Evolutionary conservation across 1,140 invertebrate genomes (phyloP), one percentile per base, ranked within the genome.

Genomic region (Caenorhabditis brenneri): DNA sequence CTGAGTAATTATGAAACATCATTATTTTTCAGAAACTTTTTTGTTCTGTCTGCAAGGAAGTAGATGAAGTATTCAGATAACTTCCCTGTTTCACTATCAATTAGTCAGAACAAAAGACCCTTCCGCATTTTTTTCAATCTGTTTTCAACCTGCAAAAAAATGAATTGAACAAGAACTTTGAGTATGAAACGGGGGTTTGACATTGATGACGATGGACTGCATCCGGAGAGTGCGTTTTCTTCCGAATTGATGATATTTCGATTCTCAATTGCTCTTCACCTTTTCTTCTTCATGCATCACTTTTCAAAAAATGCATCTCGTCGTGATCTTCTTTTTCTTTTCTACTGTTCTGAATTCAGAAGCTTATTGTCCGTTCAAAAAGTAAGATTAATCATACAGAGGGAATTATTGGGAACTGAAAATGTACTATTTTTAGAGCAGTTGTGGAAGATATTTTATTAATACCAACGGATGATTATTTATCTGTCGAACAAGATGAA

Each of bases 191-290:
- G 58, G 58, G 31, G 24, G 15, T 27, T 58, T 42, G 16, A 51
- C 5, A 51, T 6, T 19, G 29, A 65, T 36, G 58, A 65, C 36
- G 58, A 65, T 65, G 31, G 2, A 27, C n/a, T n/a, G n/a, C 31
- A 36, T 65, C 58, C 58, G 58, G 58, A 36, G n/a, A n/a, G 24
- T 36, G 29, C 29, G 15, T 33, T 58, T 58, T 58, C 53, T 58
- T 58, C 53, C 53, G 53, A 58, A 33, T 65, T 65, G 58, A 65
- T 65, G 58, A 65, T 19, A 36, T n/a, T 19, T 65, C 5, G 31
- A 65, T n/a, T 65, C 58, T 65, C 58, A 65, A 65, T 65, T 19
- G 31, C 58, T 65, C 58, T 65, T 65, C 58, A 65, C 58, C 58
- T 58, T 58, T 29, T 58, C 53, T 6, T 9, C 15, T 58, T 29